Percentiles rank a stretch among this genome's conserved stretches.
phyloP scores from a whole-genome alignment of 23 tunicate species.

The Aplidium turbinatum region DNA sequence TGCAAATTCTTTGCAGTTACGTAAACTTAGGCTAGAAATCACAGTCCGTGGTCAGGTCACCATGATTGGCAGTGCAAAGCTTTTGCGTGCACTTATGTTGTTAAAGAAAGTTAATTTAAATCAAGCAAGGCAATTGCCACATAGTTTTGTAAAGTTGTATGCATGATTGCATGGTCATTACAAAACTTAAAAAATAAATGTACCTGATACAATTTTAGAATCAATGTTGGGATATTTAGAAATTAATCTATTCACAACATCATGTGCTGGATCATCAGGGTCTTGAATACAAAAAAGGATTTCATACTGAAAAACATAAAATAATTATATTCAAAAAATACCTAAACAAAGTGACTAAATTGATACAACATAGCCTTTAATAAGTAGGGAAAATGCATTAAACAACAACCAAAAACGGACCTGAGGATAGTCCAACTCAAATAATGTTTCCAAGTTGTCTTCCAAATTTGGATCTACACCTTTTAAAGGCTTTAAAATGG shows the following conservation, averaged over 20 bases:
- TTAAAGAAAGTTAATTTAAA: too few species aligned
- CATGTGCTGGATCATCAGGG: constrained; percentile 82
- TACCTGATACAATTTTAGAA: constrained; percentile 52
- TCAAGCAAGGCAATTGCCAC: too few species aligned
- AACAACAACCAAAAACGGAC: constrained; percentile 28
- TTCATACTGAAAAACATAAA: constrained; percentile 74
- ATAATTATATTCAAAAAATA: too few species aligned
- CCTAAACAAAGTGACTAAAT: too few species aligned
- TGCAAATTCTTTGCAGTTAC: too few species aligned
- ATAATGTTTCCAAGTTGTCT: constrained; percentile 86
- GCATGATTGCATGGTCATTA: neutral
- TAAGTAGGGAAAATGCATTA: neutral
- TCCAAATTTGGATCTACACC: constrained; percentile 86
- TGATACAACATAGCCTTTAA: neutral
- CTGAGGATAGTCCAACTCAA: constrained; percentile 86
- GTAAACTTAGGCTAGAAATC: too few species aligned
- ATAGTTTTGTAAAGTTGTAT: too few species aligned
- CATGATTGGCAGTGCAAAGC: too few species aligned
- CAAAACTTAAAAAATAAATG: neutral
- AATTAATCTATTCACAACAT: constrained; percentile 72
- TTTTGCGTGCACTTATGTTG: too few species aligned
- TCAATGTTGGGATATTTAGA: constrained; percentile 74
- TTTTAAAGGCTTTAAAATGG: constrained; percentile 83
- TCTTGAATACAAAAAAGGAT: constrained; percentile 95
- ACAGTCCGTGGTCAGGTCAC: too few species aligned